These are phyloP conservation scores for Acanthosepion pharaonis DNA, from an alignment of 2,888 invertebrate genomes.

Conservation along the genomic window DNA sequence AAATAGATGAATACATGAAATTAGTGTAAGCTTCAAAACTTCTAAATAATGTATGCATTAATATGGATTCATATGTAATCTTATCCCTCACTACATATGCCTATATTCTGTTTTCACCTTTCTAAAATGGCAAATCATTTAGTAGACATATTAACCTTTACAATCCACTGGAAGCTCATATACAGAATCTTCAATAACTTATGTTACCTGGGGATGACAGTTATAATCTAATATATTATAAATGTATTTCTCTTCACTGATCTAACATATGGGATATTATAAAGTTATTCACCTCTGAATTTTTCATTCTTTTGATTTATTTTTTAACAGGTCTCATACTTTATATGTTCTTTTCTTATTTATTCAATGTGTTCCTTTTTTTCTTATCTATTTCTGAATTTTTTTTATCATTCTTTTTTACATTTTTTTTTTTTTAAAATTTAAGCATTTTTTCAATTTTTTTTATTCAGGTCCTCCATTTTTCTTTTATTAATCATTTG, in stretches of 20 bases:
- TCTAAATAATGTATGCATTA: not conserved
- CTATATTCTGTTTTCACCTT: not conserved
- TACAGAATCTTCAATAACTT: not conserved
- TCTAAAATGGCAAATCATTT: not conserved
- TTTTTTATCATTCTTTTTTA: not conserved
- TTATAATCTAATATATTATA: not conserved
- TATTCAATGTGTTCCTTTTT: not conserved
- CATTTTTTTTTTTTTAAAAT: not conserved
- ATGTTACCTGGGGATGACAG: conserved; percentile 11
- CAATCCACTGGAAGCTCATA: not conserved
- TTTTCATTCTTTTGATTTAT: not conserved
- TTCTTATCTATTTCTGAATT: not conserved
- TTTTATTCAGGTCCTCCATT: not conserved
- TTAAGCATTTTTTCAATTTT: not conserved
- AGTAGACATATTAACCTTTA: conserved; percentile 20
- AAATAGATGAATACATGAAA: not conserved
- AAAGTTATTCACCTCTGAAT: not conserved
- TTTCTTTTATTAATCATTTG: not conserved
- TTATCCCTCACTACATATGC: not conserved
- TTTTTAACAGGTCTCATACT: not conserved
- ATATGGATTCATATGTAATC: not conserved
- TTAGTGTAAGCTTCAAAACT: not conserved
- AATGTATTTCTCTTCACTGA: not conserved
- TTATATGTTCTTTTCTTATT: not conserved
- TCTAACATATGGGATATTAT: not conserved